Percentiles rank a stretch among this genome's conserved stretches.
Evolutionary conservation across 2,797 vertebrate genomes (phyloP).

Genomic region (Microchirus variegatus): DNA sequence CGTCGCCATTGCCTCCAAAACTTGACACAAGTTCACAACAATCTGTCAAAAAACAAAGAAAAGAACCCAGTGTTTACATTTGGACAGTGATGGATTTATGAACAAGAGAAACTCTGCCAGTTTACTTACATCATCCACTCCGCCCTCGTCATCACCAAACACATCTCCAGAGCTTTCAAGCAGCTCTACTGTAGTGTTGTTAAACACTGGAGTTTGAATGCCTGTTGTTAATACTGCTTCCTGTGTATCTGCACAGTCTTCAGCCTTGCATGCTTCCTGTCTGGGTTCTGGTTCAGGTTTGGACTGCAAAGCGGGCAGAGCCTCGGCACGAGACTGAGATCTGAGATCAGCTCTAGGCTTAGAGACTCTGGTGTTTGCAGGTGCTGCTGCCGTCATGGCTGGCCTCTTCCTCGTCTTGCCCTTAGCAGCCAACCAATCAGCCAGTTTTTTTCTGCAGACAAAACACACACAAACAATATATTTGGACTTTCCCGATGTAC

Average conservation of each 20-base stretch:
- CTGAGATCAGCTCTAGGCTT: conserved; percentile 29
- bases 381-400: conserved; percentile 36
- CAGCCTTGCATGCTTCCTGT: neutral
- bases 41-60: conserved; percentile 57
- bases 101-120: neutral
- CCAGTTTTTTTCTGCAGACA: conserved; percentile 73
- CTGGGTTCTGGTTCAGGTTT: conserved; percentile 1
- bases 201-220: conserved; percentile 47
- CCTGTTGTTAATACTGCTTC: neutral
- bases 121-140: conserved; percentile 74
- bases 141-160: conserved; percentile 53
- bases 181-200: conserved; percentile 76
- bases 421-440: conserved; percentile 79
- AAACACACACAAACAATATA: conserved; percentile 7
- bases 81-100: neutral
- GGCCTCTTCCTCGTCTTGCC: conserved; percentile 80
- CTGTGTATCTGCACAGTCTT: conserved; percentile 7
- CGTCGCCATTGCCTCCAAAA: conserved; percentile 71
- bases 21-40: conserved; percentile 80
- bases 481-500: neutral
- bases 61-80: fast-evolving
- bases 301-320: neutral
- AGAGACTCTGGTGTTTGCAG: conserved; percentile 33
- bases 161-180: conserved; percentile 71
- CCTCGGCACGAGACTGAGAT: conserved; percentile 4